These are phyloP conservation scores for Chromoteleia sp. DNA, from an alignment of 2,888 invertebrate genomes.

Conservation along the genomic window DNA sequence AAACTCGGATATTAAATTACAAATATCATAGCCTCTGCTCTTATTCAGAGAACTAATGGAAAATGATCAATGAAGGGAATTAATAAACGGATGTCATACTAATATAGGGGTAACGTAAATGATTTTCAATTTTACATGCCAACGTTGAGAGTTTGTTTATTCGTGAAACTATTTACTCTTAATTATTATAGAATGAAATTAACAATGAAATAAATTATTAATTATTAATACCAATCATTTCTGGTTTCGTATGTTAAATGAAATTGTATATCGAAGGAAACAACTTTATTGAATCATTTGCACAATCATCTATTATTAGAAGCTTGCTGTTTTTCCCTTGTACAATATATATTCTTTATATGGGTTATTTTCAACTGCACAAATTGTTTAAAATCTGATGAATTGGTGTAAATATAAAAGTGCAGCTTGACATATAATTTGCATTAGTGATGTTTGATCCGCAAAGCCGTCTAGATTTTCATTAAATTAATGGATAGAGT, in stretches of 20 bases:
- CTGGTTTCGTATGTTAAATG: no score
- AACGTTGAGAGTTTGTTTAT: background rate
- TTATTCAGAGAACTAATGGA: conserved; percentile 15
- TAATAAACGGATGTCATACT: background rate
- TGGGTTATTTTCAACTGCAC: no score
- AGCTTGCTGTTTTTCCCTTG: no score
- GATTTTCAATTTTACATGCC: conserved; percentile 1
- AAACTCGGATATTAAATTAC: conserved; percentile 2
- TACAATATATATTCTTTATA: no score
- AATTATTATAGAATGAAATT: no score
- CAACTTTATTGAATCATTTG: no score
- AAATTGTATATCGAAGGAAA: no score
- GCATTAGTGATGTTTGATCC: conserved; percentile 9
- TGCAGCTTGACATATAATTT: background rate
- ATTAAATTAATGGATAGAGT: conserved; percentile 48
- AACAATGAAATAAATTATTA: background rate
- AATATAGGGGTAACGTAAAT: background rate
- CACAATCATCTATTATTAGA: no score
- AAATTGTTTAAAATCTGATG: no score
- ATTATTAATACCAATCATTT: background rate
- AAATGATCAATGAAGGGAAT: conserved; percentile 2
- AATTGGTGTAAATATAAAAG: no score
- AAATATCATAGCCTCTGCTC: conserved; percentile 3
- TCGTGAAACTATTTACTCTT: conserved; percentile 1
- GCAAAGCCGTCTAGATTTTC: conserved; percentile 8